Conservation (phyloP, 2,797 vertebrate species). For the Tapera naevia region DNA sequence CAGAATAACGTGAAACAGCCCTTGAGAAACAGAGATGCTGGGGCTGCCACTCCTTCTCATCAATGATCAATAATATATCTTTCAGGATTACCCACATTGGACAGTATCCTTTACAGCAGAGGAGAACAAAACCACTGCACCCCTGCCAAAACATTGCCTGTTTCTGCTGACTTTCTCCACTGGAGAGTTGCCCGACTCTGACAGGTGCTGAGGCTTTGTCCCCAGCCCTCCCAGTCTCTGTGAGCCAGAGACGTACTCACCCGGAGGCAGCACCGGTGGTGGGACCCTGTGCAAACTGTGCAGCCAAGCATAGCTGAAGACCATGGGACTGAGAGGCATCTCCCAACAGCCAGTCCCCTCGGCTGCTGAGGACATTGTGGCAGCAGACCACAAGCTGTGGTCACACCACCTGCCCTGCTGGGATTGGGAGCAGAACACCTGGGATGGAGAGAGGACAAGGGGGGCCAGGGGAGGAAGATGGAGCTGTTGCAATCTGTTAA, state of each 20-base stretch:
- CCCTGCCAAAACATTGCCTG: neutral
- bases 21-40: neutral
- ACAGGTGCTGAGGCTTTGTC: fast-evolving
- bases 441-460: neutral
- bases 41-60: neutral
- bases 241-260: fast-evolving
- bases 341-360: neutral
- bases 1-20: neutral
- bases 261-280: fast-evolving
- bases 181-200: fast-evolving
- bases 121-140: neutral
- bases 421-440: fast-evolving
- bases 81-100: neutral
- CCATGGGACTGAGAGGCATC: fast-evolving
- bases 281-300: fast-evolving
- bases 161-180: neutral
- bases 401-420: fast-evolving
- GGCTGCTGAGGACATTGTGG: fast-evolving
- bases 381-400: neutral
- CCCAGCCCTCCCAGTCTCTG: fast-evolving
- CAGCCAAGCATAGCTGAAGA: fast-evolving
- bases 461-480: fast-evolving
- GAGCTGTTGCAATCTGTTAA: neutral
- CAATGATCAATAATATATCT: neutral
- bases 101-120: neutral